These are phyloP conservation scores for Drosophila takahashii DNA, from an alignment of 1,140 invertebrate genomes.

Conservation along the genomic window DNA sequence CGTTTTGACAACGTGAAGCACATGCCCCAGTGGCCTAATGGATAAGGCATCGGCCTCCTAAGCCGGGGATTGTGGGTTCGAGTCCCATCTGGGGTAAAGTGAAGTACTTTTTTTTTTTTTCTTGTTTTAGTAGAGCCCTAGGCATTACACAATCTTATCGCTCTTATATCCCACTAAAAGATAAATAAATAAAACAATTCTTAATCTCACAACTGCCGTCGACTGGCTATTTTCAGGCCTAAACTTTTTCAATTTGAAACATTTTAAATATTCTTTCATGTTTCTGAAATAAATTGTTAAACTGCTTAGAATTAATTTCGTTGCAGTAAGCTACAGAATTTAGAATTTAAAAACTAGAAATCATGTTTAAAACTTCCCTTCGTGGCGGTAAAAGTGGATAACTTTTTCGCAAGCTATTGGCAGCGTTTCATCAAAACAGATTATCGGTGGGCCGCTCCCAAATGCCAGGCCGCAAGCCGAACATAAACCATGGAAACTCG, in stretches of 20 bases:
- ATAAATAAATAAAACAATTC: too few relatives aligned
- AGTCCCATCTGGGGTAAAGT: conserved; percentile 50
- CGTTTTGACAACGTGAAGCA: not conserved
- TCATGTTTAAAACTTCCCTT: not conserved
- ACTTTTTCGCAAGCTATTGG: conserved; percentile 17
- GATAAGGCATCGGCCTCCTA: conserved; percentile 55
- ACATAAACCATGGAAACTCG: conserved; percentile 40
- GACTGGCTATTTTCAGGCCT: too few relatives aligned
- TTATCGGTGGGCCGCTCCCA: conserved; percentile 23
- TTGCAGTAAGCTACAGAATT: too few relatives aligned
- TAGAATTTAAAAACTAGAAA: not conserved
- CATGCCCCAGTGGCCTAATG: conserved; percentile 50
- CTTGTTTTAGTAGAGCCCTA: not conserved
- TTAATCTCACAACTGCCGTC: too few relatives aligned
- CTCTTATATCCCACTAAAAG: too few relatives aligned
- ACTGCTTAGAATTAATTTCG: too few relatives aligned
- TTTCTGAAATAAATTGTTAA: too few relatives aligned
- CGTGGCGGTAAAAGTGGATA: not conserved
- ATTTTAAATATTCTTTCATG: too few relatives aligned
- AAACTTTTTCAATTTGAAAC: too few relatives aligned
- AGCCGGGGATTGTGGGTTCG: conserved; percentile 54
- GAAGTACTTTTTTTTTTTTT: not conserved
- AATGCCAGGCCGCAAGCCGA: conserved; percentile 6
- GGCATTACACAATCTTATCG: too few relatives aligned
- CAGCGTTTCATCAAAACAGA: conserved; percentile 20